Evolutionary conservation across 2,113 vertebrate genomes (phyloP).

Genomic region (Odocoileus hemionus): DNA sequence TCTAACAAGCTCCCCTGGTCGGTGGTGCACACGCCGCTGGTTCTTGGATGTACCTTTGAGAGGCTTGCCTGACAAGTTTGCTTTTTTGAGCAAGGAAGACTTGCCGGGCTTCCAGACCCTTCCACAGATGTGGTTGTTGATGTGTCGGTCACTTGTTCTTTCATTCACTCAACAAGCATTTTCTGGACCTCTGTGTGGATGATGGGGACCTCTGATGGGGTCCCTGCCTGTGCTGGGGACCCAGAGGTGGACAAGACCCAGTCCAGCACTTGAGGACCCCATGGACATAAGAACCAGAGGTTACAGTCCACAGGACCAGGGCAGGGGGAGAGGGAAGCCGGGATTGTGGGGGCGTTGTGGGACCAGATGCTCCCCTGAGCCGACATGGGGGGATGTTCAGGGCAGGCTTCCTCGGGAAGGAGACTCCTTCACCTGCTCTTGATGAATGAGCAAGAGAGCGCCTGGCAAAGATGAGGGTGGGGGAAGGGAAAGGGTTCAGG

Average conservation of each 20-base stretch:
- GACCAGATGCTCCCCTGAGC: neutral
- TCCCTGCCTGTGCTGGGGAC: neutral
- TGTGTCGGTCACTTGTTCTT: neutral
- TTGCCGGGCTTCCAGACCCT: accelerated
- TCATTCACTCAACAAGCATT: neutral
- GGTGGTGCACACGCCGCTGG: accelerated
- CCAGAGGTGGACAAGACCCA: neutral
- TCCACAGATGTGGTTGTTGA: neutral
- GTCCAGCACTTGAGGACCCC: neutral
- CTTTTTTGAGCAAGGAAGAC: neutral
- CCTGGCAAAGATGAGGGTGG: neutral
- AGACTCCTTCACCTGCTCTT: neutral
- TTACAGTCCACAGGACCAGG: neutral
- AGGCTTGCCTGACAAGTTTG: neutral
- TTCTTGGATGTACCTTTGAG: neutral
- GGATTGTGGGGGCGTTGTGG: accelerated
- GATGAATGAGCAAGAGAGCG: neutral
- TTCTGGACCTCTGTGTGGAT: neutral
- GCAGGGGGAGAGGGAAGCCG: neutral
- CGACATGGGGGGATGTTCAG: accelerated
- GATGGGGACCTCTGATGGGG: neutral
- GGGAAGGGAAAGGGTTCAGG: too few relatives aligned
- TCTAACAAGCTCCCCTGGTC: neutral
- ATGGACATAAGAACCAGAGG: neutral
- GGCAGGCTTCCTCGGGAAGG: neutral